Base-by-base conservation (phyloP, 2,888 invertebrate genomes). In the Metalampra italica region DNA sequence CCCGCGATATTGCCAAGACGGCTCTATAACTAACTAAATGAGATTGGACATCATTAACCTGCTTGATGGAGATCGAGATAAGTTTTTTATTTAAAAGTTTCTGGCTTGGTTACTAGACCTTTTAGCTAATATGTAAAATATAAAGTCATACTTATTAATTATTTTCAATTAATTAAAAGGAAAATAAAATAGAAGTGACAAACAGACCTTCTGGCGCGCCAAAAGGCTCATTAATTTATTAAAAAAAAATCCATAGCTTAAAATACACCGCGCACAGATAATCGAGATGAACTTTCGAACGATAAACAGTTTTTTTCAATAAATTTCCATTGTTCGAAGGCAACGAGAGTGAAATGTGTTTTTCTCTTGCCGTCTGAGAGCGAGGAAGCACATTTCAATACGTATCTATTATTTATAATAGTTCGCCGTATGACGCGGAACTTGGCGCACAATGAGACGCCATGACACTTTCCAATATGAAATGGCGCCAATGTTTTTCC, bases 381-480 rank as follows among this genome's bases (percentile, higher is more conserved):
- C 51, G 46, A 54, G 60, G 57, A 56, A 57, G 57, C 56, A 45
- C 38, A 48, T 48, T 51, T 56, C 51, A 54, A 54, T 50, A 46
- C 45, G 29, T 47, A 39, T 39, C 36, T 38, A 13, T 38, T 11
- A 51, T n/a, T n/a, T n/a, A 32, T 32, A 42, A 47, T 43, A 38
- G 39, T 39, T 9, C 64, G 63, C 66, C 63, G 62, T 60, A 52
- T 56, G 56, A 62, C 53, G 56, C 68, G 71, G 70, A 72, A 69
- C 68, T 54, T 13, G 29, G 29, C 47, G 45, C 43, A 56, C 55
- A 57, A 60, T 32, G 58, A 45, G 55, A 45, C 66, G 70, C 63
- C 71, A 68, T 69, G 57, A 60, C 71, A 71, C 81, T 83, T 81
- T 82, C 78, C 68, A 77, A 71, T 64, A 53, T 57, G 57, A 66